Evolutionary conservation across 1,140 invertebrate genomes (phyloP).

Genomic region (Antheraea mylitta): DNA sequence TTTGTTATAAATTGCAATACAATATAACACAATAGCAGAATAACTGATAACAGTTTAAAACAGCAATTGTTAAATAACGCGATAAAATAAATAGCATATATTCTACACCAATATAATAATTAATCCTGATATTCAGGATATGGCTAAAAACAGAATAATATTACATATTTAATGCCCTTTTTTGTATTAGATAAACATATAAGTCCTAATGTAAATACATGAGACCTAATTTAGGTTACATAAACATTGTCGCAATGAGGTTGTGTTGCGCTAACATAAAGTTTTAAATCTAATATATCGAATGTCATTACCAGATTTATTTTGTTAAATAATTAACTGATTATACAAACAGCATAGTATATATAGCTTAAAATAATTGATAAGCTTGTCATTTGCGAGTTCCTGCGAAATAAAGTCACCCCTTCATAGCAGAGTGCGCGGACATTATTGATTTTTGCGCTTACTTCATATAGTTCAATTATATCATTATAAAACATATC

Average conservation of each 20-base stretch:
- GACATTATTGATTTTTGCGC: conserved; percentile 63
- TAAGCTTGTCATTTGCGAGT: conserved; percentile 11
- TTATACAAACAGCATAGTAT: neutral
- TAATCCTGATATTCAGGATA: neutral
- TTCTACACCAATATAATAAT: too few species aligned
- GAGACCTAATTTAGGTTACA: neutral
- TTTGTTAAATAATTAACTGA: neutral
- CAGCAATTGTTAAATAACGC: neutral
- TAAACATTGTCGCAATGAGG: neutral
- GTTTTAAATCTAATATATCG: neutral
- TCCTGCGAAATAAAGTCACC: conserved; percentile 13
- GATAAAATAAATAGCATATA: neutral
- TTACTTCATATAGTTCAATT: neutral
- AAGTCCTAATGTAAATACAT: neutral
- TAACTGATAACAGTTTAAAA: too few species aligned
- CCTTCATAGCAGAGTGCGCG: conserved; percentile 43
- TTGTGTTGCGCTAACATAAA: conserved; percentile 2
- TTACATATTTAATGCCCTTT: neutral
- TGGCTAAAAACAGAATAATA: neutral
- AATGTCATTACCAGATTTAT: neutral
- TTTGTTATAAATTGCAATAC: too few species aligned
- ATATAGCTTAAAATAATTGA: neutral
- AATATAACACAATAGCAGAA: too few species aligned
- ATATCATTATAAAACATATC: neutral
- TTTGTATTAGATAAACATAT: neutral